Evolutionary conservation across 1,140 invertebrate genomes (phyloP), one percentile per base, ranked within the genome.

Genomic region (Berghia stephanieae): DNA sequence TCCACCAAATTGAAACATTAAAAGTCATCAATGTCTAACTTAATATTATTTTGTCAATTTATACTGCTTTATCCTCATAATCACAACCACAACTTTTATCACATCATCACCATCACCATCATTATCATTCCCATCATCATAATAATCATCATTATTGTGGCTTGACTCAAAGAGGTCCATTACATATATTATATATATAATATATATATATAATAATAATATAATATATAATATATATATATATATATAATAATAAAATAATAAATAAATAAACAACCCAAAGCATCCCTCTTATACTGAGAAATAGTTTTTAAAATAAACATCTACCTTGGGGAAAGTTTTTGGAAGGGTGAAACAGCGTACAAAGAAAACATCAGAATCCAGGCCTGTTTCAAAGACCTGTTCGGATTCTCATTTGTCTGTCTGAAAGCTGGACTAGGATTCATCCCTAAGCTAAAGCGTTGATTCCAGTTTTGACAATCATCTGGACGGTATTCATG

Each of bases 361-460:
- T 96, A 94, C 75, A 94, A 93, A 38, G 98, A 90, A 85, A 95
- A 96, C 34, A 98, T 90, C 0, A 98, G 88, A 36, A 97, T 90
- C 96, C 96, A 98, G 21, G 96, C 92, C 67, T 94, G 83, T 1
- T 88, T 52, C 1, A 93, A 92, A 89, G 94, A 93, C 63, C 96
- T 95, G 2, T 83, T 92, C 92, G 21, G 96, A 90, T 99, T 99
- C 79, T 96, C 96, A 13, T 96, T 99, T 6, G 97, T 98, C 91
- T 99, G 98, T 88, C 99, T 98, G 94, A 99, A 63, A 99, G 90
- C 90, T 99, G 98, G 89, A 97, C 99, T 86, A 98, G 98, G 69
- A 99, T 94, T 99, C 98, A 88, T 99, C 98, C 10, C 96, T 92
- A 1, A 99, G 91, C 76, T 93, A 93, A 94, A 91, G 96, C 96